Evolutionary conservation across 2,797 vertebrate species (phyloP).

Genomic region (Myotis planiceps): DNA sequence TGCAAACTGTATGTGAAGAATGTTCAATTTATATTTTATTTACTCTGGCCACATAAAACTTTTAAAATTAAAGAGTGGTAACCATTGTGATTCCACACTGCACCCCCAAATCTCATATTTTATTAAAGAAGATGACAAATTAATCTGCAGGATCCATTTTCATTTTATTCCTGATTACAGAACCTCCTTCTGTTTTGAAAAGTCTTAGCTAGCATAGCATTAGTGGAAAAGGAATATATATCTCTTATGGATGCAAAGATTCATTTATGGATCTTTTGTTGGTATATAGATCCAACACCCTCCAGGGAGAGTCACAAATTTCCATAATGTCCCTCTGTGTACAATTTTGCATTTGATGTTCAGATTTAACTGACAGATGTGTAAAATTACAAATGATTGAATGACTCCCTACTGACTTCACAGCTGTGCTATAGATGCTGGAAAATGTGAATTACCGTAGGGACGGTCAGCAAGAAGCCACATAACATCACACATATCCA

Average conservation of each 20-base stretch:
- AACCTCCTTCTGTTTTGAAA: background rate
- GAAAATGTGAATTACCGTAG: slow-evolving; percentile 45
- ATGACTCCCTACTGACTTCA: slow-evolving; percentile 67
- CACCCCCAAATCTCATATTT: slow-evolving; percentile 19
- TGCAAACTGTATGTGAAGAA: background rate
- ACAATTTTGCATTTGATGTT: slow-evolving; percentile 77
- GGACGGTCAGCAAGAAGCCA: background rate
- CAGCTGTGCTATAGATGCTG: slow-evolving; percentile 35
- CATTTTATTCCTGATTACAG: slow-evolving; percentile 36
- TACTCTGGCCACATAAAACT: background rate
- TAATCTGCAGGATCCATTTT: slow-evolving; percentile 43
- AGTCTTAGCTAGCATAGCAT: background rate
- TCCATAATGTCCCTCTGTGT: slow-evolving; percentile 77
- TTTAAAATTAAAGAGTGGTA: background rate
- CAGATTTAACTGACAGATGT: slow-evolving; percentile 81
- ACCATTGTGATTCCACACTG: background rate
- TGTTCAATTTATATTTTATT: background rate
- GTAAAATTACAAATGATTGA: slow-evolving; percentile 77
- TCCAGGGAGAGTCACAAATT: slow-evolving; percentile 81
- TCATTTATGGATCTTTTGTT: slow-evolving; percentile 76
- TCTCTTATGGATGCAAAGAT: slow-evolving; percentile 69
- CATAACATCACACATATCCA: background rate
- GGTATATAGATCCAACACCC: slow-evolving; percentile 64
- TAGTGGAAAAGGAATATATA: slow-evolving; percentile 41
- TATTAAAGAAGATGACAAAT: slow-evolving; percentile 42